These are phyloP conservation scores for Phytoseiulus persimilis DNA, from an alignment of 2,888 invertebrate genomes.

Conservation along the genomic window DNA sequence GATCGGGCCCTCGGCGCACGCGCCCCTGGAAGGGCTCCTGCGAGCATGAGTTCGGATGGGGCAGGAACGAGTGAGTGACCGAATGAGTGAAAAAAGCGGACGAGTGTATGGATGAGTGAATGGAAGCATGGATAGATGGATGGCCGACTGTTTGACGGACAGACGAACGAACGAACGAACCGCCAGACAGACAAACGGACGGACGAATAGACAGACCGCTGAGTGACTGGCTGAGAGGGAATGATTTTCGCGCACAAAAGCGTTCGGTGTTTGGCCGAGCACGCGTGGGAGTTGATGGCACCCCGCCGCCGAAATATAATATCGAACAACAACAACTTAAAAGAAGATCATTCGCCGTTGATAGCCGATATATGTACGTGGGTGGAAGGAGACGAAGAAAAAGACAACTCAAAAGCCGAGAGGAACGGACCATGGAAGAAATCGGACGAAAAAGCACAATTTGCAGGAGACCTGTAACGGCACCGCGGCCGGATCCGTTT, in stretches of 20 bases:
- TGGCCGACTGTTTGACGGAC: not conserved
- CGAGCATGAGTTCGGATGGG: no score
- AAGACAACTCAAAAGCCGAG: not conserved
- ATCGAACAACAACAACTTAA: conserved; percentile 39
- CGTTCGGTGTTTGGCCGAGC: conserved; percentile 15
- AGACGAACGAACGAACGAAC: not conserved
- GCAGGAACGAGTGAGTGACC: no score
- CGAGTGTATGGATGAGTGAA: not conserved
- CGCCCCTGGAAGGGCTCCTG: no score
- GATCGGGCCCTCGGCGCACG: no score
- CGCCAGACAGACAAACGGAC: not conserved
- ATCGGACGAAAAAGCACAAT: not conserved
- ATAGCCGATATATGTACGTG: conserved; percentile 34
- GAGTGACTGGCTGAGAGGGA: conserved; percentile 14
- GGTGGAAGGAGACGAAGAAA: not conserved
- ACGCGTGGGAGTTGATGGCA: conserved; percentile 36
- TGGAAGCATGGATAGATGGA: not conserved
- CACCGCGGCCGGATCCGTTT: not conserved
- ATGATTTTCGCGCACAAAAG: conserved; percentile 36
- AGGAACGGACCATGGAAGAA: not conserved
- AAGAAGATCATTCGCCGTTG: conserved; percentile 31
- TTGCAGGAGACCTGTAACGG: not conserved
- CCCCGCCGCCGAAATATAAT: conserved; percentile 33
- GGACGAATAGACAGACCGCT: not conserved
- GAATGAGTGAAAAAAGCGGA: no score